Evolutionary conservation across 2,888 invertebrate genomes (phyloP), one percentile per base, ranked within the genome.

Genomic region (Lycaena phlaeas): DNA sequence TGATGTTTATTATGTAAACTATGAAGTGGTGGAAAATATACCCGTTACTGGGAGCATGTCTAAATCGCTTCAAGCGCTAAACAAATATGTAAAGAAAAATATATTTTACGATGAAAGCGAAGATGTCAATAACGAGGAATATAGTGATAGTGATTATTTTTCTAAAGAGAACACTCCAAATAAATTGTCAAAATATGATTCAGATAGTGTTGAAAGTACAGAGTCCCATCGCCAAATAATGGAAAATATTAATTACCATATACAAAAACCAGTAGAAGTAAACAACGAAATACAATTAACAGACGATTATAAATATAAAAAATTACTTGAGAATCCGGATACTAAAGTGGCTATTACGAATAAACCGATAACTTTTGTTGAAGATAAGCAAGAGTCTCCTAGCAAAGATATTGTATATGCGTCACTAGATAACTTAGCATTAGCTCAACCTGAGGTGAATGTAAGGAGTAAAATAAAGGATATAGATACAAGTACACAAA

Each of bases 151-250:
- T 40, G 75, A 71, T 14, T 82, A 78, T 52, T 81, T 75, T 56
- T 76, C 82, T 18, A 81, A 81, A 52, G 81, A 81, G 56, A 77
- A 67, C 36, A 81, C 75, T 41, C 81, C 82, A 9, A 76, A 71
- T 47, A 67, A 78, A 45, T 73, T 70, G 26, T 58, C 54, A 11
- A 78, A 74, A 64, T 70, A 63, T 57, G 78, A 81, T 52, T 63
- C 74, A 2, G 77, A 78, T 27, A 75, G 78, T 52, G 37, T 64
- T 36, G 66, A 55, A 56, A 77, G 76, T 44, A 61, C 56, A 44
- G 69, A 69, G n/a, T n/a, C n/a, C n/a, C n/a, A n/a, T n/a, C n/a
- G n/a, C n/a, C n/a, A n/a, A n/a, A n/a, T n/a, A n/a, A n/a, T n/a
- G n/a, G n/a, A n/a, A n/a, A n/a, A n/a, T 14, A 36, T 11, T 17